phyloP scores from a whole-genome alignment of 2,888 invertebrate genomes.

The Pristionchus fissidentatus region DNA sequence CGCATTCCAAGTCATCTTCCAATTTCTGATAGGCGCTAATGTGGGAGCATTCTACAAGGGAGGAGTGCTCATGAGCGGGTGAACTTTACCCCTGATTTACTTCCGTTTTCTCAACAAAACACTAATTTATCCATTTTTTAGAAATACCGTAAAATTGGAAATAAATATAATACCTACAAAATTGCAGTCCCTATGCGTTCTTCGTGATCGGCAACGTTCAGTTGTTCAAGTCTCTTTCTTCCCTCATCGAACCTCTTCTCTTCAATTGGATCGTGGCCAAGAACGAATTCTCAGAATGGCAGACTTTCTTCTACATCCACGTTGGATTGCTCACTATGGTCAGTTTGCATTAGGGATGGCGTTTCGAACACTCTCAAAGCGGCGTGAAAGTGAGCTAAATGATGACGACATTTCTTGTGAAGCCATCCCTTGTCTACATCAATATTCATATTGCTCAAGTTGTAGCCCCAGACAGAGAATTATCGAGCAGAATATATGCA shows the following conservation, averaged over 20 bases:
- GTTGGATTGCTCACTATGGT: slow-evolving; percentile 38
- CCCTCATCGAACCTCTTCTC: slow-evolving; percentile 57
- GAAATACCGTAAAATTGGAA: not conserved
- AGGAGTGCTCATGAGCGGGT: slow-evolving; percentile 60
- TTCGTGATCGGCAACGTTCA: slow-evolving; percentile 60
- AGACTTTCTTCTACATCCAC: slow-evolving; percentile 41
- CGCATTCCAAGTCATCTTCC: slow-evolving; percentile 52
- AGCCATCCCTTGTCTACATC: too few species aligned
- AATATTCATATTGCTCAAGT: not conserved
- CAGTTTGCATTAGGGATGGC: not conserved
- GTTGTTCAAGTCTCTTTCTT: slow-evolving; percentile 60
- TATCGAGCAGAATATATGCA: not conserved
- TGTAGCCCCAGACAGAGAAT: not conserved
- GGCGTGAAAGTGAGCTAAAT: not conserved
- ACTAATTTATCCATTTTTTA: not conserved
- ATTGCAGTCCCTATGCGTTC: slow-evolving; percentile 58
- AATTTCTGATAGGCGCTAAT: slow-evolving; percentile 59
- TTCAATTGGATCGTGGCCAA: slow-evolving; percentile 47
- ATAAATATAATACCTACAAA: not conserved
- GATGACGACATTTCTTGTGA: not conserved
- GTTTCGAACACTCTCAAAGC: too few species aligned
- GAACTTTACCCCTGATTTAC: not conserved
- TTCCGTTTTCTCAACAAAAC: not conserved
- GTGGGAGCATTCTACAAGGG: slow-evolving; percentile 61
- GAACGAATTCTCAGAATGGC: slow-evolving; percentile 10